Conservation (phyloP, 2,888 invertebrate species). For the Lacanobia oleracea region DNA sequence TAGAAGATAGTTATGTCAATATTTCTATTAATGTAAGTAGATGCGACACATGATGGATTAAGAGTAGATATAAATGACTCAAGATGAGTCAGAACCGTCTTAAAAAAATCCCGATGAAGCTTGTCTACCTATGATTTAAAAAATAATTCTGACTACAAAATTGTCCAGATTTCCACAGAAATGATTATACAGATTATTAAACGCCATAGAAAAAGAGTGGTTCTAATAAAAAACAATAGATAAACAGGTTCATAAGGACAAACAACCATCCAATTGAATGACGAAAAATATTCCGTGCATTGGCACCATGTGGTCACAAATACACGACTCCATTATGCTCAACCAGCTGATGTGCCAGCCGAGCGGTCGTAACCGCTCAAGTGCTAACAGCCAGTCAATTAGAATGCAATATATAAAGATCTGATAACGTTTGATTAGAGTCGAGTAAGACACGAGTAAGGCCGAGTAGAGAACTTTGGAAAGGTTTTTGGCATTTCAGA, state of each 20-base stretch:
- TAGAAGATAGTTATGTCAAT: neutral
- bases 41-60: too few species aligned
- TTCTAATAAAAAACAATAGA: neutral
- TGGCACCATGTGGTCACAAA: constrained; percentile 9
- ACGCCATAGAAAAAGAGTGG: too few species aligned
- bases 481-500: neutral
- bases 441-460: neutral
- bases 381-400: constrained; percentile 32
- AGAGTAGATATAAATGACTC: too few species aligned
- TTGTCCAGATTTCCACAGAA: too few species aligned
- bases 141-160: too few species aligned
- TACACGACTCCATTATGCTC: constrained; percentile 20
- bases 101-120: too few species aligned
- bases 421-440: constrained; percentile 39
- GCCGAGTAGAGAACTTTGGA: neutral
- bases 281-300: constrained; percentile 20
- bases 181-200: too few species aligned
- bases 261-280: neutral
- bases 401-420: constrained; percentile 11
- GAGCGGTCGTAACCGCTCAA: constrained; percentile 16
- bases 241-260: neutral
- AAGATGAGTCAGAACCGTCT: too few species aligned
- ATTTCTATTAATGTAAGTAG: neutral
- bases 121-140: too few species aligned
- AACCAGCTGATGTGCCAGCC: constrained; percentile 21